A percentile compares a stretch with the other conserved stretches of the same genome.
These are phyloP conservation scores for Rhynchopsitta pachyrhyncha DNA, from an alignment of 2,113 vertebrate species.

Conservation along the genomic window DNA sequence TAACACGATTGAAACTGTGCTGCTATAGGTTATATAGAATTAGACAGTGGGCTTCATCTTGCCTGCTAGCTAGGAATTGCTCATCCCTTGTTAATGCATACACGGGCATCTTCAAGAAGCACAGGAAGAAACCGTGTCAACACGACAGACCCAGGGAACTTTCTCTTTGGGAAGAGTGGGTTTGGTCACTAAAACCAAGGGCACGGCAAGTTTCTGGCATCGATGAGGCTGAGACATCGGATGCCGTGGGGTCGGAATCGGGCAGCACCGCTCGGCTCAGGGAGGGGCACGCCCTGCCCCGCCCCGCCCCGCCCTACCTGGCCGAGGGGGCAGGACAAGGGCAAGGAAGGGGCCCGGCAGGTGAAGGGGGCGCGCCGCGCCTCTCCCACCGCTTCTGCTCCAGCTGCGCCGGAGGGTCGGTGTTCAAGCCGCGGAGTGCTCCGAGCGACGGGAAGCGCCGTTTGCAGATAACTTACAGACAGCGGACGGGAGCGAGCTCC, in stretches of 20 bases:
- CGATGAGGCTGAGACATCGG: accelerated
- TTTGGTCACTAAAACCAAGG: accelerated
- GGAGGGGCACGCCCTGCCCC: background rate
- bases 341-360: background rate
- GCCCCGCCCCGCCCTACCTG: background rate
- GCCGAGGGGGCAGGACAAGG: background rate
- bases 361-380: background rate
- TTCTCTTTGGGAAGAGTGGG: accelerated
- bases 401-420: background rate
- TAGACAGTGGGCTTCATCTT: background rate
- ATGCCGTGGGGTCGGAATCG: accelerated
- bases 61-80: background rate
- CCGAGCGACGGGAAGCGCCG: background rate
- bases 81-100: accelerated
- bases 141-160: accelerated
- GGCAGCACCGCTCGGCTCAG: background rate
- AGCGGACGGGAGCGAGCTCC: background rate
- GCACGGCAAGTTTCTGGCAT: background rate
- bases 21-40: background rate
- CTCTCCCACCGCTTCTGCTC: too few species aligned
- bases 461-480: background rate
- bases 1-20: accelerated
- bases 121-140: accelerated
- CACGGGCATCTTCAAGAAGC: too few species aligned
- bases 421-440: accelerated